Base-by-base conservation (phyloP, 2,797 vertebrate species). In the Myoxocephalus aenaeus region DNA sequence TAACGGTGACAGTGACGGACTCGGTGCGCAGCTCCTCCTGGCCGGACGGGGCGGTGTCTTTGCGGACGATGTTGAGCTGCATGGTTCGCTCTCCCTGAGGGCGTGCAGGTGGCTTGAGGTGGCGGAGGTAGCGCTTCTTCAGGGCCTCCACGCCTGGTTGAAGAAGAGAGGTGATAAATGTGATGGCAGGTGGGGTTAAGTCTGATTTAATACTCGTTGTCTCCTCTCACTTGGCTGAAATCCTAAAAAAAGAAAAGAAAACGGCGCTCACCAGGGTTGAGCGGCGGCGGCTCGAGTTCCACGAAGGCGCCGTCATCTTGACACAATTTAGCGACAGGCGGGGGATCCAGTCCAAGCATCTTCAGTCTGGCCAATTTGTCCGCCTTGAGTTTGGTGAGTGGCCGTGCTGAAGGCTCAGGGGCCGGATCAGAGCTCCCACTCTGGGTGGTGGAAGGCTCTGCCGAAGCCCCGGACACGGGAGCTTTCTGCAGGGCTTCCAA, bases 71-170 rank as follows among this genome's bases (percentile, higher is more conserved):
- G 83, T 48, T 95, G 69, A 99, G 78, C 22, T 95, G 96, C 75
- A 99, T 6, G 0, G 87, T 93, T 10, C 91, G 94, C 78, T 96
- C 95, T 0, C 63, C 82, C 42, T 92, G 94, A 29, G 94, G 77
- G 4, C 93, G 95, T 0, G 65, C 42, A 0, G 91, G 87, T 0
- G 91, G 86, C 34, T 96, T 88, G 14, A 94, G 64, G 10, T 99
- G 98, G 51, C 96, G 97, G 70, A 97, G 91, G 92, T 98, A 99
- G 14, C 98, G 97, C 57, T 96, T 90, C 85, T 98, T 99, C 85
- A 99, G 86, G 32, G 96, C 96, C 94, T 97, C 96, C 38, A 99
- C 75, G 25, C 96, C 98, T 99, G 83, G 46, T 62, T 22, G 7
- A 54, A 32, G 29, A 56, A 56, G 2, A 70, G 25, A 29, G 11